phyloP scores from a whole-genome alignment of 2,888 invertebrate species.

The Acrobasis consociella region DNA sequence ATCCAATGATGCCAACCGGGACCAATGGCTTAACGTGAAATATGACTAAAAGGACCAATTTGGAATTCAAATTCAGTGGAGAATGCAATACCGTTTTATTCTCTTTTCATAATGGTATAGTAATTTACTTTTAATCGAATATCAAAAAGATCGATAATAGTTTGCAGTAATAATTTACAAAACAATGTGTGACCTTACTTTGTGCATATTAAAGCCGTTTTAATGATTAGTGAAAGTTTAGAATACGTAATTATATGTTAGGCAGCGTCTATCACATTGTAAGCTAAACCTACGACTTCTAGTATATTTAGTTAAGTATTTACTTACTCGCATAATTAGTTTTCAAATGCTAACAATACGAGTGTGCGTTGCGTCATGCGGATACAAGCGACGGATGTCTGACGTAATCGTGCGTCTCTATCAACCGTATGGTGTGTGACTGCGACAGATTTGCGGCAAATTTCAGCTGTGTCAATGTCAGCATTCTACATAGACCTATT shows the following conservation, averaged over 20 bases:
- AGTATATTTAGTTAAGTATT: slow-evolving; percentile 42
- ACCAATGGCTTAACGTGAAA: background rate
- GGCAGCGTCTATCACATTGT: slow-evolving; percentile 73
- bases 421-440: too few species aligned
- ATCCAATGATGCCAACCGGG: too few species aligned
- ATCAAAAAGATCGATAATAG: slow-evolving; percentile 15
- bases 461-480: too few species aligned
- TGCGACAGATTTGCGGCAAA: too few species aligned
- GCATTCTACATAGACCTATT: too few species aligned
- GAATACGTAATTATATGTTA: slow-evolving; percentile 59
- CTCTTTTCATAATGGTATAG: slow-evolving; percentile 13
- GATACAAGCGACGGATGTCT: too few species aligned
- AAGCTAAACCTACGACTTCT: slow-evolving; percentile 62
- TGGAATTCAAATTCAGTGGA: slow-evolving; percentile 17
- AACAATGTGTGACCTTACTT: slow-evolving; percentile 55
- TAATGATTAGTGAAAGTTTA: slow-evolving; percentile 49
- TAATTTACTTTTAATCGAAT: background rate
- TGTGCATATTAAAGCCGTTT: slow-evolving; percentile 74
- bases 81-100: slow-evolving; percentile 24
- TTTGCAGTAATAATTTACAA: slow-evolving; percentile 15
- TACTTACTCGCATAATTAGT: slow-evolving; percentile 26
- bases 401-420: too few species aligned
- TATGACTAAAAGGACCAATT: slow-evolving; percentile 9
- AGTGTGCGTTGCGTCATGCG: too few species aligned
- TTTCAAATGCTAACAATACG: slow-evolving; percentile 18